Conservation (phyloP, 2,888 invertebrate species). For the Leptinotarsa juncta region DNA sequence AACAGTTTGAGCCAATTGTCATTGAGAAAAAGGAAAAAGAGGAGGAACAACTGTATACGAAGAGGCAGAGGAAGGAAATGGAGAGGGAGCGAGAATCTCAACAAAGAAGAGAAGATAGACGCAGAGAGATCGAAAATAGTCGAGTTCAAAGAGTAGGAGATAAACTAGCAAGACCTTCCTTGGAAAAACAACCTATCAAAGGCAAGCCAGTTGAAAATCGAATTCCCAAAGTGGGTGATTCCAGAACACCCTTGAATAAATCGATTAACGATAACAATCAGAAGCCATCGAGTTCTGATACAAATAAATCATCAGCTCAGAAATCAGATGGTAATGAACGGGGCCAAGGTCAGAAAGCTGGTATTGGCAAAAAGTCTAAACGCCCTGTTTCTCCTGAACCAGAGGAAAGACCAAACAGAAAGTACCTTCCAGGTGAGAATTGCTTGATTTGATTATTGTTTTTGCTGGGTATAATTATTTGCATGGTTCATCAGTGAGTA, state of each 20-base stretch:
- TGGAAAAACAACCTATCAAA: background rate
- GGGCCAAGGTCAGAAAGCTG: background rate
- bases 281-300: background rate
- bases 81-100: slow-evolving; percentile 78
- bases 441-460: background rate
- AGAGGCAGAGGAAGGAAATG: slow-evolving; percentile 81
- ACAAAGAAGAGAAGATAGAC: slow-evolving; percentile 67
- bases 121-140: slow-evolving; percentile 33
- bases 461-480: background rate
- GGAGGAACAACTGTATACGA: slow-evolving; percentile 81
- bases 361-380: background rate
- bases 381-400: background rate
- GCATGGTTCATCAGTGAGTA: no score
- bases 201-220: background rate
- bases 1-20: slow-evolving; percentile 82
- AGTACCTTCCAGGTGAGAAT: slow-evolving; percentile 10
- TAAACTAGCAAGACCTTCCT: background rate
- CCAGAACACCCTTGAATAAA: background rate
- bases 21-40: slow-evolving; percentile 69
- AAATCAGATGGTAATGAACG: background rate
- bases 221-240: background rate
- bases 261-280: background rate
- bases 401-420: slow-evolving; percentile 2
- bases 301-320: background rate
- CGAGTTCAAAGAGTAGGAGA: slow-evolving; percentile 15